Percentiles rank a stretch among this genome's conserved stretches.
These are phyloP conservation scores for Onychomys leucogaster DNA, from an alignment of 2,797 vertebrate genomes.

Conservation along the genomic window DNA sequence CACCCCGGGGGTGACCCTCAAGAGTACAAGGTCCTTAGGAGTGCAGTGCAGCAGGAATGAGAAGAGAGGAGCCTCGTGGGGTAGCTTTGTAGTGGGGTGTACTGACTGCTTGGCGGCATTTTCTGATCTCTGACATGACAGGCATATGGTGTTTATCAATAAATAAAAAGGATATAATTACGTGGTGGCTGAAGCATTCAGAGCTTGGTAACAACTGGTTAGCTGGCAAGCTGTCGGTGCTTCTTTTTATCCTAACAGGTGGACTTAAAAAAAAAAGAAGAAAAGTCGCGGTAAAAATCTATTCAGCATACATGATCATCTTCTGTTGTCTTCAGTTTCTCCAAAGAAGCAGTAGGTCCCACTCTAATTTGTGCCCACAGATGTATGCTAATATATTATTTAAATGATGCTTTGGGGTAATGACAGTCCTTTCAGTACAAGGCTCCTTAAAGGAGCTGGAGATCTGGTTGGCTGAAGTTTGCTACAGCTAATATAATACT, in stretches of 20 bases:
- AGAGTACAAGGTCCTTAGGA: constrained; percentile 70
- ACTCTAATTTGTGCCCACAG: constrained; percentile 67
- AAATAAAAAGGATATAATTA: constrained; percentile 92
- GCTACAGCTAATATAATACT: not conserved
- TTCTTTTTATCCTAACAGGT: constrained; percentile 81
- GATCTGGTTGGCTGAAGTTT: not conserved
- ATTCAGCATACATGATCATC: constrained; percentile 76
- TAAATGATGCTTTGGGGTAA: constrained; percentile 69
- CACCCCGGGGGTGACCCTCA: constrained; percentile 50
- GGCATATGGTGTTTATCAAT: constrained; percentile 94
- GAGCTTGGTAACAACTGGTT: constrained; percentile 87
- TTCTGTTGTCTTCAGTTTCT: constrained; percentile 76
- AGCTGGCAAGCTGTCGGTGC: constrained; percentile 86
- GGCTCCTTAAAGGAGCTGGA: constrained; percentile 64
- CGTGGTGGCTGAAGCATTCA: constrained; percentile 81
- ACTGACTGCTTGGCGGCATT: constrained; percentile 86
- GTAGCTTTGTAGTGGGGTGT: constrained; percentile 89
- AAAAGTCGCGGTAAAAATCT: constrained; percentile 80
- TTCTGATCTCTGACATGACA: constrained; percentile 88
- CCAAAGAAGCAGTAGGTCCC: constrained; percentile 73
- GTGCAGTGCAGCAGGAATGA: constrained; percentile 79
- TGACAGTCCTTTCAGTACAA: constrained; percentile 33
- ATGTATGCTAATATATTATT: constrained; percentile 78
- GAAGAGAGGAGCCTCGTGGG: constrained; percentile 87
- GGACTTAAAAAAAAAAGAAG: constrained; percentile 75